phyloP scores from a whole-genome alignment of 1,140 invertebrate species.

The Zaprionus ghesquierei region DNA sequence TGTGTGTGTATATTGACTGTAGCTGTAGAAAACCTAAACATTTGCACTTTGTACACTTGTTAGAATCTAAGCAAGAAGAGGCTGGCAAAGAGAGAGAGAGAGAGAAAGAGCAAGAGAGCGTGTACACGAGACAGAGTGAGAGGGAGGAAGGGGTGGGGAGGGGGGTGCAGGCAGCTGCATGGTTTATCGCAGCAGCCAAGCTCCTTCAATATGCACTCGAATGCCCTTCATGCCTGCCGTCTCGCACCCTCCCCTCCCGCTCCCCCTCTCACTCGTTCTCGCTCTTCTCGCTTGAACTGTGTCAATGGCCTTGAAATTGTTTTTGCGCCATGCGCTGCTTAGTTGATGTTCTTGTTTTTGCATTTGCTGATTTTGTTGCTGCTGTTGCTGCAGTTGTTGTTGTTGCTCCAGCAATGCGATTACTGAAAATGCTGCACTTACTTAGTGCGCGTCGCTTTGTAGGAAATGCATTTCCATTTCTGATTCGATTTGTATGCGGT shows the following conservation, averaged over 20 bases:
- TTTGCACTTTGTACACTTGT: slow-evolving; percentile 67
- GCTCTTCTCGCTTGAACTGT: slow-evolving; percentile 66
- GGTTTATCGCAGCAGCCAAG: slow-evolving; percentile 68
- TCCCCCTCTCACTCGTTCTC: not conserved
- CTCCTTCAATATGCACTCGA: slow-evolving; percentile 56
- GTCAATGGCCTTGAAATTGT: slow-evolving; percentile 78
- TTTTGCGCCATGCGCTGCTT: slow-evolving; percentile 62
- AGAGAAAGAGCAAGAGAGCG: too few species aligned
- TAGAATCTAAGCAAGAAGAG: slow-evolving; percentile 50
- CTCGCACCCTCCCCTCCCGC: not conserved
- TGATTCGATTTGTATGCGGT: slow-evolving; percentile 1
- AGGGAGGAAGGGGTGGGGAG: not conserved
- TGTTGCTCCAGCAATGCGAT: slow-evolving; percentile 47
- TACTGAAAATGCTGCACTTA: slow-evolving; percentile 60
- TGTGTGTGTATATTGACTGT: slow-evolving; percentile 35
- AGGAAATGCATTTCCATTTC: slow-evolving; percentile 4
- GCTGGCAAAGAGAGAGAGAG: slow-evolving; percentile 6
- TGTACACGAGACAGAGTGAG: too few species aligned
- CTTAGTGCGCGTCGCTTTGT: slow-evolving; percentile 13
- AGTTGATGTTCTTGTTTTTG: slow-evolving; percentile 56
- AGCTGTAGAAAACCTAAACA: slow-evolving; percentile 58
- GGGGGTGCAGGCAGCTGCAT: slow-evolving; percentile 33
- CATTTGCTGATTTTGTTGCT: slow-evolving; percentile 24
- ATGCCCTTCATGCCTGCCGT: slow-evolving; percentile 52
- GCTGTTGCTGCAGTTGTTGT: slow-evolving; percentile 20